Evolutionary conservation across 1,140 invertebrate species (phyloP).

Genomic region (Danaus plexippus): DNA sequence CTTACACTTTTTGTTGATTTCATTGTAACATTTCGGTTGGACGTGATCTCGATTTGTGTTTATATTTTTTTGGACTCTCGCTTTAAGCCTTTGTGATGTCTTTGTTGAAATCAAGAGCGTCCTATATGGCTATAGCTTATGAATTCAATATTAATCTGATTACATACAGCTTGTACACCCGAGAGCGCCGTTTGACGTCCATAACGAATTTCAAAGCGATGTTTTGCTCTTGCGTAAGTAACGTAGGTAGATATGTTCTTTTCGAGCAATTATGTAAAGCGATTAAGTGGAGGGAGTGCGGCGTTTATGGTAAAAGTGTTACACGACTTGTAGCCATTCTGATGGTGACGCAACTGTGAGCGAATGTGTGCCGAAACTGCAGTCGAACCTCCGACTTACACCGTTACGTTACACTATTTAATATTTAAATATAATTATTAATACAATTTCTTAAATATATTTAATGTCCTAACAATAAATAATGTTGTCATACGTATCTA

Average conservation of each 20-base stretch:
- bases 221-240: slow-evolving; percentile 56
- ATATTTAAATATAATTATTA: too few species aligned
- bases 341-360: slow-evolving; percentile 46
- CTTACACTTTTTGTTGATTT: slow-evolving; percentile 6
- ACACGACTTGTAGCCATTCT: slow-evolving; percentile 55
- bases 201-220: slow-evolving; percentile 52
- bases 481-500: neutral
- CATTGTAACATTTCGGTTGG: too few species aligned
- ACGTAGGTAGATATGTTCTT: slow-evolving; percentile 43
- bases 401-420: too few species aligned
- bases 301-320: slow-evolving; percentile 66
- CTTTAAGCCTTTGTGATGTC: too few species aligned
- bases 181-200: slow-evolving; percentile 17
- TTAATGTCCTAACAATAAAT: too few species aligned
- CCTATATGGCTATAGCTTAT: too few species aligned
- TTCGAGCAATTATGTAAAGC: slow-evolving; percentile 66
- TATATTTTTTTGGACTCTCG: too few species aligned
- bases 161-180: too few species aligned
- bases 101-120: too few species aligned
- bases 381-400: slow-evolving; percentile 41
- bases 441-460: too few species aligned
- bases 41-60: too few species aligned
- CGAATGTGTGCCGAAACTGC: slow-evolving; percentile 70
- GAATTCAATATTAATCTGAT: too few species aligned
- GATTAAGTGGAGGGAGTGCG: slow-evolving; percentile 29